Base-by-base conservation (phyloP, 2,113 vertebrate species). In the Leptosomus discolor region DNA sequence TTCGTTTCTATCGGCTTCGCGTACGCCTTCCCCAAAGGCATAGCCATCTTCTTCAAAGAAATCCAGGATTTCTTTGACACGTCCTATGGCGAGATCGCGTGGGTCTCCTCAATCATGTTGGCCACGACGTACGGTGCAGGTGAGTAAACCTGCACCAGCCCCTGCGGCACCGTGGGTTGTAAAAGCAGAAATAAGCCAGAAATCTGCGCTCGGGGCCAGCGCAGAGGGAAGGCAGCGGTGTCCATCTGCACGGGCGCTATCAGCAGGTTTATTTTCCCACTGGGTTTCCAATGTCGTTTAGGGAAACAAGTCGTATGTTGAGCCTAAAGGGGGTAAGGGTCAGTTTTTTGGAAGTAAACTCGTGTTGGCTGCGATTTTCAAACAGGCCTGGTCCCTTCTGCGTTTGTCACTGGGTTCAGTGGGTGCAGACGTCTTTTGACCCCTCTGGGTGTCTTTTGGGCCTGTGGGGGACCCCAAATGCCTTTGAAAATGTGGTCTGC, bases 1-100 rank as follows among this genome's bases (percentile, higher is more conserved):
- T 98, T 99, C 79, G 51, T 99, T 32, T 98, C 98, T 76, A 98
- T 99, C 19, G 98, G 98, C 88, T 99, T 99, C 39, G 98, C 98
- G 1, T 98, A 98, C 11, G 96, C 98, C 56, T 99, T 98, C n/a
- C 98, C 98, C 50, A 99, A 99, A 98, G 97, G 95, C 58, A 61
- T 99, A 48, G 98, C 98, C 77, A 98, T 98, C 91, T 99, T 99
- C 98, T 99, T 97, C 97, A 98, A 98, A 93, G 98, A 99, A 77
- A 99, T 99, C 94, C 98, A 99, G 92, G 96, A 96, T 71, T 98
- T 99, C 90, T 98, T 99, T 94, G 95, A 91, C 34, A 97, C 97
- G 15, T 98, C 98, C 61, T 98, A 94, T 97, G 98, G 98, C 78
- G 97, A 98, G 86, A 96, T 99, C 29, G 98, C 98, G 1, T 98